Conservation (phyloP, 2,113 vertebrate species). For the Apodemus sylvaticus region DNA sequence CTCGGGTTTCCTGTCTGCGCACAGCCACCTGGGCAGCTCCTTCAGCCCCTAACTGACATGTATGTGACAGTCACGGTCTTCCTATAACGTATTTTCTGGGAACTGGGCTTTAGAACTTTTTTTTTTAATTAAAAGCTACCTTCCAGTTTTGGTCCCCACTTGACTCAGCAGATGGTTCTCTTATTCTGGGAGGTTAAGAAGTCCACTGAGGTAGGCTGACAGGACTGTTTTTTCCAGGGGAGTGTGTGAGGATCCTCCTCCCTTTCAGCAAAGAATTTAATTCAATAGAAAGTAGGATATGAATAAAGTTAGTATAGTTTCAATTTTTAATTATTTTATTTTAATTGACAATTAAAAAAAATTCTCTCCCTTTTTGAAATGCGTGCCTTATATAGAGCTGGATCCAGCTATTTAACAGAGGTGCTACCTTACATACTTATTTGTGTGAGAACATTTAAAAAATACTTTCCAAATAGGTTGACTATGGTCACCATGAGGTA, state of each 20-base stretch:
- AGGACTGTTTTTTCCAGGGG: background rate
- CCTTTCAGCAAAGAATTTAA: constrained; percentile 32
- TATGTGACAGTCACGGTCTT: background rate
- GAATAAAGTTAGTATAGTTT: constrained; percentile 39
- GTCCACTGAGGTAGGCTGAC: background rate
- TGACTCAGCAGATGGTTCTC: background rate
- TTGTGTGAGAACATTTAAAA: background rate
- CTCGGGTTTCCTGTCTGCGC: background rate
- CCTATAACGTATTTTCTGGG: background rate
- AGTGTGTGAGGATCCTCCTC: background rate
- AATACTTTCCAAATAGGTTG: background rate
- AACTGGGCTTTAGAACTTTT: background rate
- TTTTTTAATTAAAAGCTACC: background rate
- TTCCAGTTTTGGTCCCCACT: background rate
- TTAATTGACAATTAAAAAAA: background rate
- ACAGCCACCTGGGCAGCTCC: background rate
- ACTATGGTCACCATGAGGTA: background rate
- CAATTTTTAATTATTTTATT: constrained; percentile 12
- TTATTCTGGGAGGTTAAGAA: background rate
- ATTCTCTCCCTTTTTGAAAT: background rate
- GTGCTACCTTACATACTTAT: background rate
- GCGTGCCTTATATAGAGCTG: background rate
- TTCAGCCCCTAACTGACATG: background rate
- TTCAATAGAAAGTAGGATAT: constrained; percentile 19
- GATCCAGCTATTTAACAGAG: background rate